Evolutionary conservation across 2,113 vertebrate genomes (phyloP), one percentile per base, ranked within the genome.

Genomic region (Xiphorhynchus elegans): DNA sequence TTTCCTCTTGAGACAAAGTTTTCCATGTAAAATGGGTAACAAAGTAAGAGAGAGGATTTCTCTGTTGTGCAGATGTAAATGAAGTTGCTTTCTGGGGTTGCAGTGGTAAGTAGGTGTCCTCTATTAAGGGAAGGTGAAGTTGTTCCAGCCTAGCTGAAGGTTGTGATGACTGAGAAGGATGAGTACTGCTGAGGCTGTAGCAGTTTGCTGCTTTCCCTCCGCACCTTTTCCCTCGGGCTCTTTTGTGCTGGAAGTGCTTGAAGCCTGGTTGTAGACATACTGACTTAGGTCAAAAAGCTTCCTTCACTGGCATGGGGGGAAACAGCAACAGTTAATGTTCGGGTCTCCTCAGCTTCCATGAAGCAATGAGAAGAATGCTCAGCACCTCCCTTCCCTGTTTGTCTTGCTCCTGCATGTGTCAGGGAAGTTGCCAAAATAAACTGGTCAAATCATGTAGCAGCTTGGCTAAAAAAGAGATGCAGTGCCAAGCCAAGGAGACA

Each of bases 371-470:
- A 77, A 33, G 37, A 96, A 84, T 13, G 1, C 39, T 52, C 44
- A 94, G 77, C 58, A 28, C 62, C 82, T 56, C 26, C 28, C 75
- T 72, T 39, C 52, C 16, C 28, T 39, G 49, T 74, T 95, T 82
- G 47, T 55, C 35, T 58, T 2, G 13, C 18, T 91, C 52, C 29
- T 64, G 26, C n/a, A 13, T 55, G 42, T 86, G 40, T 39, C 66
- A 59, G 6, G 25, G 35, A 74, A 82, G 35, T 5, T 63, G 85
- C 60, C 84, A 84, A 81, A 84, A 26, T 78, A 94, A 89, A 75
- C 69, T 60, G 24, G 44, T 70, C 29, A 60, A 93, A 56, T 50
- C 68, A 68, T 33, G 12, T 13, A 47, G n/a, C 1, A 2, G 17
- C 40, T 66, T 77, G 16, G 26, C 60, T 68, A 21, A 90, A 83